Evolutionary conservation across 2,113 vertebrate species (phyloP).

Genomic region (Macquaria ambigua): DNA sequence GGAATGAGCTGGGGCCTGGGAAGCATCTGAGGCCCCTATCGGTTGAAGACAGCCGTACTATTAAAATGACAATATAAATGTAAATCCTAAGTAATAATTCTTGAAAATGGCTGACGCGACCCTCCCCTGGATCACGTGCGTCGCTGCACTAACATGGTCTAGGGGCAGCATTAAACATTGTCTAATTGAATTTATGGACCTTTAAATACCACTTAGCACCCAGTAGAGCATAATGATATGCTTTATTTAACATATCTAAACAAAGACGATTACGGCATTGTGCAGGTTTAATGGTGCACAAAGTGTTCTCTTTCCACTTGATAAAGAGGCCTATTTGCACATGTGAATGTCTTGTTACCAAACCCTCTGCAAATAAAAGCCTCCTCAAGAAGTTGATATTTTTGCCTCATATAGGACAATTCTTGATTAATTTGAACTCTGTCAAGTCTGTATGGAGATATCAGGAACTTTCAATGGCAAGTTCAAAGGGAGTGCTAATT

Average conservation of each 20-base stretch:
- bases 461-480: slow-evolving; percentile 65
- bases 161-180: slow-evolving; percentile 80
- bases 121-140: slow-evolving; percentile 64
- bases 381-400: slow-evolving; percentile 9
- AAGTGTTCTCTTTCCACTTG: slow-evolving; percentile 70
- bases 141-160: slow-evolving; percentile 71
- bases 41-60: slow-evolving; percentile 81
- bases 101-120: slow-evolving; percentile 80
- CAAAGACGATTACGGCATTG: slow-evolving; percentile 82
- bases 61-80: slow-evolving; percentile 92
- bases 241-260: slow-evolving; percentile 87
- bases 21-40: slow-evolving; percentile 88
- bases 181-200: slow-evolving; percentile 89
- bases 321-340: slow-evolving; percentile 69
- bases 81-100: slow-evolving; percentile 88
- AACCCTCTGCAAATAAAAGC: slow-evolving; percentile 57
- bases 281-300: slow-evolving; percentile 79
- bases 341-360: slow-evolving; percentile 30
- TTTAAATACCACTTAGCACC: slow-evolving; percentile 86
- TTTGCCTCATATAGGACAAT: slow-evolving; percentile 28
- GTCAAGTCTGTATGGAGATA: slow-evolving; percentile 65
- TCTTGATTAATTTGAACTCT: slow-evolving; percentile 74
- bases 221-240: slow-evolving; percentile 83
- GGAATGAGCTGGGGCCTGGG: slow-evolving; percentile 82
- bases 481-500: slow-evolving; percentile 85